Conservation (phyloP, 2,113 vertebrate species). For the Entosphenus tridentatus region DNA sequence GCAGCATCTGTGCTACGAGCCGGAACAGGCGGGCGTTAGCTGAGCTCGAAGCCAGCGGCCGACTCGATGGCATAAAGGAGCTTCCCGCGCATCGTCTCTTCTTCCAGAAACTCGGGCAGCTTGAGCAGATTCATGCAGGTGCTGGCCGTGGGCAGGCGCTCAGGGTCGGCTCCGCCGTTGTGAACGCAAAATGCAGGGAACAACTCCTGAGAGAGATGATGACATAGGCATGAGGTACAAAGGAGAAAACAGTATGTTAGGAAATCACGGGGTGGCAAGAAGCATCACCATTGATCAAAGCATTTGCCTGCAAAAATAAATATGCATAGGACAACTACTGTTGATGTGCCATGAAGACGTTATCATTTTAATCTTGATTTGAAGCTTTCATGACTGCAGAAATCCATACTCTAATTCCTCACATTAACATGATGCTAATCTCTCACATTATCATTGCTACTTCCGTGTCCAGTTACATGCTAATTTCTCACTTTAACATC, state of each 20-base stretch:
- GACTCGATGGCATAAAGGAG: conserved; percentile 92
- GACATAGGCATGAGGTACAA: no score
- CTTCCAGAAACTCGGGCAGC: conserved; percentile 76
- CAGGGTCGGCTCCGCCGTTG: conserved; percentile 71
- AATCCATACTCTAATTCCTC: no score
- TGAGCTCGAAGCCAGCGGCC: conserved; percentile 82
- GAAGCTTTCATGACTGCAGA: conserved; percentile 12
- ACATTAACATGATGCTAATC: no score
- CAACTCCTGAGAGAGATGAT: conserved; percentile 42
- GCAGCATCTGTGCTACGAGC: no score
- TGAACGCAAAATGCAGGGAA: conserved; percentile 96
- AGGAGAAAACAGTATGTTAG: no score
- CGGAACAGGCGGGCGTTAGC: conserved; percentile 29
- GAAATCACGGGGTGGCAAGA: no score
- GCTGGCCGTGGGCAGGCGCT: conserved; percentile 80
- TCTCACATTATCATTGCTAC: no score
- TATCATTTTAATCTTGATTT: background rate
- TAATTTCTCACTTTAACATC: no score
- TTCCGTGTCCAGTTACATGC: no score
- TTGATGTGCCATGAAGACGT: conserved; percentile 14
- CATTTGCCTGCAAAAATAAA: no score
- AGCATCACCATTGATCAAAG: no score
- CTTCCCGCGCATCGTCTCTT: conserved; percentile 69
- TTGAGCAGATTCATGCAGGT: conserved; percentile 99
- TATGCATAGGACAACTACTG: no score